Conservation (phyloP, 2,113 vertebrate genomes). For the Thalassarche chlororhynchos region DNA sequence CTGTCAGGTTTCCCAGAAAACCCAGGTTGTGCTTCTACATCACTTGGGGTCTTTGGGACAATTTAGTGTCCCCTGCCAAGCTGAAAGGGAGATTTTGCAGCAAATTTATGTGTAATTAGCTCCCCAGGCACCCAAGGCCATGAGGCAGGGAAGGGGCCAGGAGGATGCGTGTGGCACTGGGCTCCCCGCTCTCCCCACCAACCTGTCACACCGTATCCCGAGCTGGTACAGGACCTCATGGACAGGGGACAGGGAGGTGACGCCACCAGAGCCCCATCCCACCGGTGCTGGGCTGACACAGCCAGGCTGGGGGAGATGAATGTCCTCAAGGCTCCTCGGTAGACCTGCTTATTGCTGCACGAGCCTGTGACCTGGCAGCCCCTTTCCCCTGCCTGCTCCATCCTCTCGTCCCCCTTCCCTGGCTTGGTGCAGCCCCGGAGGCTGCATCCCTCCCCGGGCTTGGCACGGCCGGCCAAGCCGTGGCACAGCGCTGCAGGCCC, state of each 20-base stretch:
- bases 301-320: not conserved
- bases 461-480: not conserved
- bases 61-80: not conserved
- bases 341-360: not conserved
- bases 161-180: not conserved
- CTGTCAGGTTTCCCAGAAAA: not conserved
- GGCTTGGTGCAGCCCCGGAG: not conserved
- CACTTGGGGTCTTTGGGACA: not conserved
- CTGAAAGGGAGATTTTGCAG: not conserved
- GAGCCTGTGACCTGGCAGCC: not conserved
- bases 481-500: not conserved
- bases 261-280: not conserved
- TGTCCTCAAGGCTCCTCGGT: not conserved
- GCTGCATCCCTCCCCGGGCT: not conserved
- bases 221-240: not conserved
- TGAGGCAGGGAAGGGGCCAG: not conserved
- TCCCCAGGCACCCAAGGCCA: not conserved
- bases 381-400: not conserved
- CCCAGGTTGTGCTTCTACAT: not conserved
- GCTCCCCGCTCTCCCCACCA: not conserved
- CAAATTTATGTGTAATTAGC: not conserved
- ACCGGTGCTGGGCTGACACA: not conserved
- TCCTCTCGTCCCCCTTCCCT: not conserved
- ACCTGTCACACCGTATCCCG: accelerated
- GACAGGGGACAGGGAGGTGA: not conserved